These are phyloP conservation scores for Triops cancriformis DNA, from an alignment of 1,140 invertebrate species.

Conservation along the genomic window DNA sequence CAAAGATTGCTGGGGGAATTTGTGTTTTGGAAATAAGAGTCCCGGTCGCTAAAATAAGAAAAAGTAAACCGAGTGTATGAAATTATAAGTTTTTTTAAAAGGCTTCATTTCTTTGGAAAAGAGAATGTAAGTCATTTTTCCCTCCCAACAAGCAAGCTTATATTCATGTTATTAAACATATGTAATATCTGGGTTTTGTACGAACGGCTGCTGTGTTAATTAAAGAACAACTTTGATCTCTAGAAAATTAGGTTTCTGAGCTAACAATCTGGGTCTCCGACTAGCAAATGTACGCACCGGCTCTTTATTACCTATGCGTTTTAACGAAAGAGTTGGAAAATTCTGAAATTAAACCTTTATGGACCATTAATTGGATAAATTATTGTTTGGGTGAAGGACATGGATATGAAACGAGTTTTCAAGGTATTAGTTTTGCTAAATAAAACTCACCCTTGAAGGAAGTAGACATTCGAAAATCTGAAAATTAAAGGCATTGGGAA, in stretches of 20 bases:
- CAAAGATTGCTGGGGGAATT: background rate
- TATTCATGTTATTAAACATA: background rate
- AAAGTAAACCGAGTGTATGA: background rate
- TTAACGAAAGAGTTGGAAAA: no score
- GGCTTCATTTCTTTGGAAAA: background rate
- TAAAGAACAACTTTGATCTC: background rate
- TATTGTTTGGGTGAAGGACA: no score
- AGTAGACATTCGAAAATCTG: no score
- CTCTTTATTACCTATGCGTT: no score
- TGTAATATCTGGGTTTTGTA: background rate
- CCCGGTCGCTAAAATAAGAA: background rate
- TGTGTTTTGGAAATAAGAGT: background rate
- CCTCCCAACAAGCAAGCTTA: background rate
- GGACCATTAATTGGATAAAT: no score
- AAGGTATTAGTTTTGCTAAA: no score
- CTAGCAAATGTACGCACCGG: no score
- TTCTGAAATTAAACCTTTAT: no score
- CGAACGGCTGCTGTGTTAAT: constrained; percentile 4
- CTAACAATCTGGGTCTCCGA: no score
- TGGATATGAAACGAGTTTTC: no score
- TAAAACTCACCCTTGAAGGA: no score
- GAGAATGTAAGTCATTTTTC: background rate
- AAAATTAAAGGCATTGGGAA: no score
- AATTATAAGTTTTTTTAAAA: background rate
- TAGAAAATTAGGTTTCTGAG: background rate